A percentile compares a stretch with the other conserved stretches of the same genome.
phyloP scores from a whole-genome alignment of 30 jellyfish, hydroid and myxozoan genomes.

The Cassiopea andromeda region DNA sequence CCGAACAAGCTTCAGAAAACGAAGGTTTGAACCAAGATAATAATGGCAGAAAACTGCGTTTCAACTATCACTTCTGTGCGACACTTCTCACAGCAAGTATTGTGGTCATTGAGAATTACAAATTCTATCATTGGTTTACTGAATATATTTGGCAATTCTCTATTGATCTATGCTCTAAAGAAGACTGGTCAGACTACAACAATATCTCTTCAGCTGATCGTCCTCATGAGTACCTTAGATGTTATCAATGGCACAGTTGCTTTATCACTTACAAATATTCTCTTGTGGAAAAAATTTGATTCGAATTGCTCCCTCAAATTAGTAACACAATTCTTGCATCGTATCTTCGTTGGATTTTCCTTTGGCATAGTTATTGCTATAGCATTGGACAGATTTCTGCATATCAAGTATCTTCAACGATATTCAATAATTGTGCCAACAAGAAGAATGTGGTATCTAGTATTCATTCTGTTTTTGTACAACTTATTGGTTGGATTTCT shows the following conservation, averaged over 20 bases:
- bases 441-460: not conserved
- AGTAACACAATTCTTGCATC: slow-evolving; percentile 10
- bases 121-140: slow-evolving; percentile 1
- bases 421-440: slow-evolving; percentile 22
- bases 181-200: slow-evolving; percentile 27
- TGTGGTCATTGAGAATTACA: not conserved
- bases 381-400: slow-evolving; percentile 40
- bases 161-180: slow-evolving; percentile 18
- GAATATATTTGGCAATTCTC: slow-evolving; percentile 19
- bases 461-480: not conserved
- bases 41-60: not conserved
- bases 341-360: not conserved
- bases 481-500: not conserved
- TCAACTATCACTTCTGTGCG: not conserved
- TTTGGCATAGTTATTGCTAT: not conserved
- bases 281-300: not conserved
- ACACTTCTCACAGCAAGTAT: not conserved
- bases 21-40: not conserved
- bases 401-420: slow-evolving; percentile 17
- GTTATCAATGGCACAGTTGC: not conserved
- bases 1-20: too few relatives aligned
- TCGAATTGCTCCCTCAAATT: not conserved
- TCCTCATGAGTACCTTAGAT: slow-evolving; percentile 28
- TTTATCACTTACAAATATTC: not conserved
- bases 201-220: slow-evolving; percentile 11